Evolutionary conservation across 2,888 invertebrate species (phyloP).

Genomic region (Macropis europaea): DNA sequence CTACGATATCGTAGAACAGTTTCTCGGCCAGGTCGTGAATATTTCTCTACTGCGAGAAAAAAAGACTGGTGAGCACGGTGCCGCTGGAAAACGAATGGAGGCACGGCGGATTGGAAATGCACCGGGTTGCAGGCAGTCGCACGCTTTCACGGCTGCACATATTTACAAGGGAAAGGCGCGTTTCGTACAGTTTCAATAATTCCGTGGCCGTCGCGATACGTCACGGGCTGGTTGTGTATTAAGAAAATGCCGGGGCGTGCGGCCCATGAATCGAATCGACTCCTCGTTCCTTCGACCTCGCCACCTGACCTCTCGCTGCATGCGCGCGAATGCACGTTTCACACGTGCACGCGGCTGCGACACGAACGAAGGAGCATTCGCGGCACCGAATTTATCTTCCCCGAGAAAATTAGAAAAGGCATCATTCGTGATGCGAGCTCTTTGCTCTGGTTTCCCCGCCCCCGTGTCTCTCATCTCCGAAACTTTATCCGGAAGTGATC

Average conservation of each 20-base stretch:
- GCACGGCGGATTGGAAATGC: slow-evolving; percentile 12
- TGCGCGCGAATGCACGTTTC: not conserved
- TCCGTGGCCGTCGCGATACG: slow-evolving; percentile 61
- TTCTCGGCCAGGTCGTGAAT: not conserved
- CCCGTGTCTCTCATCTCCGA: slow-evolving; percentile 5
- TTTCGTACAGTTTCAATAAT: slow-evolving; percentile 61
- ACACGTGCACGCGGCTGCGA: not conserved
- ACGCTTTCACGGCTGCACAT: not conserved
- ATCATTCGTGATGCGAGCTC: slow-evolving; percentile 55
- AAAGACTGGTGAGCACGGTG: not conserved
- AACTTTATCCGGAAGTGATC: slow-evolving; percentile 50
- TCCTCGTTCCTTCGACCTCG: slow-evolving; percentile 52
- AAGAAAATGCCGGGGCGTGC: slow-evolving; percentile 74
- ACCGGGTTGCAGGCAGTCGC: not conserved
- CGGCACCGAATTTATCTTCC: slow-evolving; percentile 74
- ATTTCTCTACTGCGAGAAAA: not conserved
- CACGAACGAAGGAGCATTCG: slow-evolving; percentile 24
- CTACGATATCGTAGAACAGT: not conserved
- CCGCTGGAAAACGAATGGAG: not conserved
- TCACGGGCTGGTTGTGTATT: slow-evolving; percentile 72
- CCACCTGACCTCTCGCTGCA: not conserved
- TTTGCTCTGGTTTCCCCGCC: slow-evolving; percentile 10
- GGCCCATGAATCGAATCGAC: slow-evolving; percentile 74
- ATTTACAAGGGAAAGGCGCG: slow-evolving; percentile 27
- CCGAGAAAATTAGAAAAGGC: slow-evolving; percentile 76